These are phyloP conservation scores for Barbus barbus DNA, from an alignment of 2,113 vertebrate species.

Conservation along the genomic window DNA sequence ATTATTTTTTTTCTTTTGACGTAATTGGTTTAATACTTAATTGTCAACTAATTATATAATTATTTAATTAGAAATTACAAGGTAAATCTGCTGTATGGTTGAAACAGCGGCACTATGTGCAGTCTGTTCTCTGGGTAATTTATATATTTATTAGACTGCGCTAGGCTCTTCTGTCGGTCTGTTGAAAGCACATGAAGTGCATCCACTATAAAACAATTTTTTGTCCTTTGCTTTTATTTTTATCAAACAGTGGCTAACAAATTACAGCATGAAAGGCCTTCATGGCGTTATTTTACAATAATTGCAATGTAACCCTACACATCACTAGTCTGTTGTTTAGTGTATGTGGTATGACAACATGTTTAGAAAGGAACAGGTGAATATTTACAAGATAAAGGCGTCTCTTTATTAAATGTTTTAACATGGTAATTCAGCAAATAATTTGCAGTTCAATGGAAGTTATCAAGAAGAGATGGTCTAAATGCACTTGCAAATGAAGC, in stretches of 20 bases:
- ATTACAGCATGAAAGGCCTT: conserved; percentile 22
- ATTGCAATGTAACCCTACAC: conserved; percentile 5
- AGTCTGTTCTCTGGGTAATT: neutral
- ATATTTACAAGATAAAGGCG: conserved; percentile 44
- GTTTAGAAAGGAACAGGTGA: conserved; percentile 17
- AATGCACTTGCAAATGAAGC: conserved; percentile 36
- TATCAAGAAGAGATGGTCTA: neutral
- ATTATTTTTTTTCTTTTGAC: too few relatives aligned
- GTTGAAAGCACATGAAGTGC: conserved; percentile 24
- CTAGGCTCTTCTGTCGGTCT: neutral
- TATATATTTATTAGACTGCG: neutral
- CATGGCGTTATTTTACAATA: neutral
- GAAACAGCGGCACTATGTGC: neutral
- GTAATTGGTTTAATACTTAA: conserved; percentile 1
- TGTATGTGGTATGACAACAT: conserved; percentile 18
- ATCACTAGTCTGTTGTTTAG: neutral
- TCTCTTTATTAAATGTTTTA: conserved; percentile 22
- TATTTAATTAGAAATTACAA: neutral
- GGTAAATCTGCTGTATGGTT: neutral
- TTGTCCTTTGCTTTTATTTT: conserved; percentile 42
- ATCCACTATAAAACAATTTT: neutral
- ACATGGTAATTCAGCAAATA: conserved; percentile 38
- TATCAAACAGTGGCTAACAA: neutral
- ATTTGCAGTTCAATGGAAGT: conserved; percentile 52
- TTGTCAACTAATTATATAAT: neutral